A percentile compares a stretch with the other conserved stretches of the same genome.
Conservation (phyloP, 1,140 invertebrate genomes). For the Drosophila pseudoobscura region DNA sequence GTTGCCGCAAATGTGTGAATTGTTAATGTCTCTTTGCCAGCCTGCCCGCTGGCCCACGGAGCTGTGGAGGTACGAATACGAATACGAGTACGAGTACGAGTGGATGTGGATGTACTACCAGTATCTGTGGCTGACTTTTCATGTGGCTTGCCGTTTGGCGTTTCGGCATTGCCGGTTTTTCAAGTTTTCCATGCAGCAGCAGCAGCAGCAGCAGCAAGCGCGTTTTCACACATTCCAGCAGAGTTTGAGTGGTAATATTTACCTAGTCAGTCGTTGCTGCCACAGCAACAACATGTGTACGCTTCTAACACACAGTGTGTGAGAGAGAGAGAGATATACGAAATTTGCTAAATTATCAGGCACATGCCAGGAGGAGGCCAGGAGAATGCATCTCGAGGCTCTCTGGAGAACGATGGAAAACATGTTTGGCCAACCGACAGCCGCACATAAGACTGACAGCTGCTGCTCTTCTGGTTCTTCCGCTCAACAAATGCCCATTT, state of each 20-base stretch:
- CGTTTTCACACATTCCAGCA: conserved; percentile 34
- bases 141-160: conserved; percentile 28
- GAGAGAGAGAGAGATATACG: not conserved
- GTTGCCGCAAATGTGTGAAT: conserved; percentile 77
- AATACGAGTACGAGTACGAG: too few species aligned
- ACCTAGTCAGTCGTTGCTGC: conserved; percentile 43
- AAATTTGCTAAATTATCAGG: conserved; percentile 61
- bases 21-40: conserved; percentile 75
- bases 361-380: conserved; percentile 17
- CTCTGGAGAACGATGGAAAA: conserved; percentile 20
- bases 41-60: conserved; percentile 45
- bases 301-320: conserved; percentile 5
- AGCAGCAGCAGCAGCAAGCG: conserved; percentile 13
- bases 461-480: conserved; percentile 45
- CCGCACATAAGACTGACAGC: conserved; percentile 67
- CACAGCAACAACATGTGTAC: conserved; percentile 41
- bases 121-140: conserved; percentile 34
- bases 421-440: conserved; percentile 53
- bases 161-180: conserved; percentile 69
- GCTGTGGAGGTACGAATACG: not conserved
- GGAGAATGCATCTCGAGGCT: not conserved
- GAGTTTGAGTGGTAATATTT: conserved; percentile 58
- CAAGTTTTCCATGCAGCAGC: conserved; percentile 69
- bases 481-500: conserved; percentile 53
- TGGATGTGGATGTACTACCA: conserved; percentile 15